Evolutionary conservation across 2,113 vertebrate genomes (phyloP), one percentile per base, ranked within the genome.

Genomic region (Rhabdomys dilectus): DNA sequence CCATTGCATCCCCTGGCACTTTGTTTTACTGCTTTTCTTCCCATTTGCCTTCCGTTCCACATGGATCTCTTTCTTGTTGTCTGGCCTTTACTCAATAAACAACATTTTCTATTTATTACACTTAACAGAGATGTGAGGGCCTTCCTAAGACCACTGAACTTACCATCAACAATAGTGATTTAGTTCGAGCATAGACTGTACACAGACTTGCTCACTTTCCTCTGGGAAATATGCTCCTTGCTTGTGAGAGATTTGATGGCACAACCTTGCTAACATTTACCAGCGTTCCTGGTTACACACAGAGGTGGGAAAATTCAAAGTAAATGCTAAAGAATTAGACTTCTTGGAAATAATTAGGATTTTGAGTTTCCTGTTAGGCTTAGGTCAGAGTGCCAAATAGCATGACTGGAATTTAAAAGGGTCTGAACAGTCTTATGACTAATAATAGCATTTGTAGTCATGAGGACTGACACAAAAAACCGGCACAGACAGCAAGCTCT

Each of bases 381-480:
- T 94, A 96, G 81, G 42, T 80, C 73, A 96, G 82, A 94, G 88
- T 89, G 73, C 93, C 91, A 96, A 97, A 97, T 97, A 89, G 90
- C 88, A 89, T 76, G 86, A 68, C 88, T 96, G 93, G 96, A 97
- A 95, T 98, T 97, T 96, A 94, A 94, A 97, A 97, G 94, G 22
- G 70, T 87, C 91, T 90, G 87, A 96, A 77, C 48, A 95, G 80
- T 97, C 96, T 97, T 97, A 91, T 97, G 97, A 98, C 96, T 93
- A 97, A 95, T 97, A 95, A 98, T 96, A 97, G 97, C 96, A 98
- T 97, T 95, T 96, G 92, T 91, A 97, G 97, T 97, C 91, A 97
- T 68, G 94, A 96, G 96, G 91, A 84, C 11, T 68, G 75, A 97
- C 64, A 95, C 68, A 89, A 94, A 94, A 97, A 97, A 45, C 3